Percentiles rank a stretch among this genome's conserved stretches.
Conservation (phyloP, 2,113 vertebrate genomes). For the Phodopus roborovskii region DNA sequence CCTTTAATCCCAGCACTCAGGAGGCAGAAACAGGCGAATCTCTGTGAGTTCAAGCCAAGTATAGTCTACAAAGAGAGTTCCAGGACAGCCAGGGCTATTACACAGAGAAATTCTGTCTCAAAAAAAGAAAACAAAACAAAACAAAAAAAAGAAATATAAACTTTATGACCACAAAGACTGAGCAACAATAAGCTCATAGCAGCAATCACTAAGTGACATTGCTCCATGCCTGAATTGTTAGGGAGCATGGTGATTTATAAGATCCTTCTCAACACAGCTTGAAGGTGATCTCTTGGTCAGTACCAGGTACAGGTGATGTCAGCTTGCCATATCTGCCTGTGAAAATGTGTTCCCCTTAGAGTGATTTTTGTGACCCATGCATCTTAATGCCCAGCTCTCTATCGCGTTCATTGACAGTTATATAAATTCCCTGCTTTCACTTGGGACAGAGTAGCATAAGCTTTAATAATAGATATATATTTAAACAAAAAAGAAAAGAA, state of each 20-base stretch:
- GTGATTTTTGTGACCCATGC: not conserved
- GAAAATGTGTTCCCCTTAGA: slow-evolving; percentile 10
- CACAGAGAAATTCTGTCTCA: too few species aligned
- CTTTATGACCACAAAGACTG: not conserved
- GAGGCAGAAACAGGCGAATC: too few species aligned
- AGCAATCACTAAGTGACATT: not conserved
- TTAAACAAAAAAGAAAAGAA: not conserved
- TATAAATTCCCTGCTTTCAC: slow-evolving; percentile 30
- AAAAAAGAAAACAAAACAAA: too few species aligned
- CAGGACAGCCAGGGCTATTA: too few species aligned
- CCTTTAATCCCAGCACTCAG: too few species aligned
- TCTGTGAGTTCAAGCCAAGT: too few species aligned
- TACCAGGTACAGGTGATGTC: not conserved
- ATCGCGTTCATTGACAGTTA: not conserved
- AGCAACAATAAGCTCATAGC: not conserved
- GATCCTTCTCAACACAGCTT: not conserved
- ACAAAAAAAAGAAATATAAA: not conserved
- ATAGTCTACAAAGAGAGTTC: too few species aligned
- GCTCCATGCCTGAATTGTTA: not conserved
- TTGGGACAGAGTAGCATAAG: slow-evolving; percentile 1
- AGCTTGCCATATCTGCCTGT: not conserved
- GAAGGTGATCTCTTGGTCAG: not conserved
- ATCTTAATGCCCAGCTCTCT: not conserved
- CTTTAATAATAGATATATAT: not conserved
- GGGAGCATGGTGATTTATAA: not conserved